Evolutionary conservation across 64 coral and sea anemone genomes (phyloP), one percentile per base, ranked within the genome.

Genomic region (Dendrophyllia cribrosa): DNA sequence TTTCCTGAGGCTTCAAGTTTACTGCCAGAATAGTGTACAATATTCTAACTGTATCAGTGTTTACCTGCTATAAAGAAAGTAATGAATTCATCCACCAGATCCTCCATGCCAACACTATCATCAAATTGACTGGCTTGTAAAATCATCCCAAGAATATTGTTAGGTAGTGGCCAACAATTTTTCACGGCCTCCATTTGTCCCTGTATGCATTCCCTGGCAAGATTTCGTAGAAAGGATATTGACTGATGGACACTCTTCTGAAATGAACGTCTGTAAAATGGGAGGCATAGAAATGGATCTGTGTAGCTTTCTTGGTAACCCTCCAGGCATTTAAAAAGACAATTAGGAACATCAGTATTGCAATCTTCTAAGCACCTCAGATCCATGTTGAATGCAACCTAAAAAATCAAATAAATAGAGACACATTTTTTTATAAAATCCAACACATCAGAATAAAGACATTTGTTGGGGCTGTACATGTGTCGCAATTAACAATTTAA

Each of bases 31-130:
- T 9, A 23, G 3, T 70, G 12, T 15, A 83, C 21, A 83, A 6
- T 26, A 5, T 58, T 25, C 56, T 25, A 13, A 34, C 34, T 34
- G 0, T 34, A 34, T 34, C 34, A 2, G 34, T 87, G 56, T 23
- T 67, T 98, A 98, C 96, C 96, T 94, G 92, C 84, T n/a, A 91
- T 21, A 77, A 98, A 94, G 17, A 98, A 91, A 7, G 96, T 98
- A 7, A 98, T 48, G 81, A 98, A 76, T 55, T 98, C 92, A 91
- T 97, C 95, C 21, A 98, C 44, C 47, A 91, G 55, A 50, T 91
- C 92, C 51, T 98, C 96, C 77, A 91, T 80, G 14, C 49, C 59
- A 51, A 91, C 19, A n/a, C 74, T 51, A 4, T 52, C 14, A 11
- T 80, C 85, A 19, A 84, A 43, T 9, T 67, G 66, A 62, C 13